Base-by-base conservation (phyloP, 2,888 invertebrate species). In the Acrobasis suavella region DNA sequence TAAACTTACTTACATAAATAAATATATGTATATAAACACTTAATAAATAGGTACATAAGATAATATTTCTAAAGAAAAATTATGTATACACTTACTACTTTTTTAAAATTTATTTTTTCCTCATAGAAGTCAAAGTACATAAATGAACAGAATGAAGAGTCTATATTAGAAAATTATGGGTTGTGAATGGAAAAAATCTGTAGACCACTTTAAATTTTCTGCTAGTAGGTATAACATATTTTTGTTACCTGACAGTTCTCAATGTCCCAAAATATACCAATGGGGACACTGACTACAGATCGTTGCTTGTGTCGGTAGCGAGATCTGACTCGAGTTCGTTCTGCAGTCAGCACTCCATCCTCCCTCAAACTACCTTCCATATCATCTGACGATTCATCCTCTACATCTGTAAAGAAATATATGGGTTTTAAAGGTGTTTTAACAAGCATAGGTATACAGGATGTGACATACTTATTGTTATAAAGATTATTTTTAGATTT, bases 241-340 rank as follows among this genome's bases (percentile, higher is more conserved):
- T 22, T 32, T 70, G 77, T 76, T 85, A 95, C 95, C 86, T 95
- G 95, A 83, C 97, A 97, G 85, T 98, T 98, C 91, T 98, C 97
- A 77, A 98, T 97, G 82, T 98, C 98, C 98, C 98, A 98, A 87
- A 97, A 97, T 70, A 97, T 96, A 58, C 97, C 97, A 76, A 97
- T 95, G 1, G 96, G 96, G 64, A 87, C 73, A 76, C 71, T 80
- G 58, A 72, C 72, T 37, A 46, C 56, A 56, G 80, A 73, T 65
- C 83, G 78, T 64, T 83, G 80, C 72, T 90, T 91, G 67, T 90
- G 86, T 32, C 92, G 81, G 64, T 83, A 89, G 22, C 92, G 77
- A 49, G 91, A 88, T 74, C 90, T 81, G 46, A 90, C 83, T 65
- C 88, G 78, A 38, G 82, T 74, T 64, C 89, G 74, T 51, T 92